Percentiles rank a stretch among this genome's conserved stretches.
These are phyloP conservation scores for Cephus spinipes DNA, from an alignment of 2,888 invertebrate species.

Conservation along the genomic window DNA sequence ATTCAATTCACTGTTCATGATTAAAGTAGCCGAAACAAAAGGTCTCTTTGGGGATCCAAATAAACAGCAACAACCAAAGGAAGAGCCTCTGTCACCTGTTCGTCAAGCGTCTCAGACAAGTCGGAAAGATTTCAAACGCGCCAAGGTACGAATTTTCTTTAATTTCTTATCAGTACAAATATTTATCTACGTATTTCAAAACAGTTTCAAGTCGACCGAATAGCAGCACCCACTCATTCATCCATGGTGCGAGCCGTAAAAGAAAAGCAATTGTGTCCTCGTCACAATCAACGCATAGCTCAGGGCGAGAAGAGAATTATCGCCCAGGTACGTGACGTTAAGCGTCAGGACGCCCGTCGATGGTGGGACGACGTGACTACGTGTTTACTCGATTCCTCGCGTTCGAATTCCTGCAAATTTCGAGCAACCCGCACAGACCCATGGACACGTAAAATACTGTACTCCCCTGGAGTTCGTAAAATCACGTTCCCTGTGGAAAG, in stretches of 20 bases:
- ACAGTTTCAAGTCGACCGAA: constrained; percentile 71
- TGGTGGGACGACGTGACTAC: constrained; percentile 51
- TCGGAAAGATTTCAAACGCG: constrained; percentile 36
- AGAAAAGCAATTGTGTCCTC: constrained; percentile 42
- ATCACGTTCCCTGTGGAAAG: constrained; percentile 33
- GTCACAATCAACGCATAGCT: constrained; percentile 40
- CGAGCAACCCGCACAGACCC: constrained; percentile 49
- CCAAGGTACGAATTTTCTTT: constrained; percentile 32
- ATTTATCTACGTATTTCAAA: constrained; percentile 18
- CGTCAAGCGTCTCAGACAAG: constrained; percentile 23
- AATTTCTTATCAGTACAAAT: not conserved
- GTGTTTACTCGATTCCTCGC: constrained; percentile 36
- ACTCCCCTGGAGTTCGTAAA: constrained; percentile 40
- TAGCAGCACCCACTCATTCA: constrained; percentile 76
- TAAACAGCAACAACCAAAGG: constrained; percentile 56
- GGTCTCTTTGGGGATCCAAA: constrained; percentile 77
- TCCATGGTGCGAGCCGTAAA: constrained; percentile 68
- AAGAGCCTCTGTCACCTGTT: constrained; percentile 46
- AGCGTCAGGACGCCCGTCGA: constrained; percentile 43
- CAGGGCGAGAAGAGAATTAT: constrained; percentile 36
- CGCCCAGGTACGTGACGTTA: constrained; percentile 44
- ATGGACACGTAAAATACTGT: constrained; percentile 45
- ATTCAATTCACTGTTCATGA: constrained; percentile 86
- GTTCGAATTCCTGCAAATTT: constrained; percentile 33
- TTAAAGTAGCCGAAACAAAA: constrained; percentile 83